A percentile compares a stretch with the other conserved stretches of the same genome.
Evolutionary conservation across 2,113 vertebrate genomes (phyloP).

Genomic region (Platysteira castanea): DNA sequence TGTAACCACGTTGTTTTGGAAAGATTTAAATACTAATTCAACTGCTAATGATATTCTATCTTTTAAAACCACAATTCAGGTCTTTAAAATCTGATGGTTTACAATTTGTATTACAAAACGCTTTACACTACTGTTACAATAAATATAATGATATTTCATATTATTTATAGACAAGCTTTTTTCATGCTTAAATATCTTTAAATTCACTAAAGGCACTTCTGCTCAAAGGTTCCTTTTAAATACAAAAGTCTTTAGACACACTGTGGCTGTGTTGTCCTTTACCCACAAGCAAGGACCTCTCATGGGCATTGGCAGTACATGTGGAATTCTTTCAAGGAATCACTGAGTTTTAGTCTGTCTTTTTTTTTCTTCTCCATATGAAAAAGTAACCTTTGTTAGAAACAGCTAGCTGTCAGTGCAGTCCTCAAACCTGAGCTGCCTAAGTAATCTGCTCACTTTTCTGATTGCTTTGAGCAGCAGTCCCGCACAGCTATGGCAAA

Average conservation of each 20-base stretch:
- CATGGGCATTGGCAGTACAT: not conserved
- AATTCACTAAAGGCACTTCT: not conserved
- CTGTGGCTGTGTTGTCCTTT: not conserved
- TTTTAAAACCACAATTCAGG: not conserved
- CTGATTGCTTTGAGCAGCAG: not conserved
- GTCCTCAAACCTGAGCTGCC: not conserved
- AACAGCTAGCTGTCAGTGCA: not conserved
- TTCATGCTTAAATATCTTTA: not conserved
- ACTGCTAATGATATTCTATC: not conserved
- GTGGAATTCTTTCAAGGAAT: not conserved
- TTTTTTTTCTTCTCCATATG: not conserved
- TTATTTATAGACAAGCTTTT: not conserved
- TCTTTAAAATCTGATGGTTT: not conserved
- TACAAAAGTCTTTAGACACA: not conserved
- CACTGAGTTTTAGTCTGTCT: not conserved
- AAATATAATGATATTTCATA: not conserved
- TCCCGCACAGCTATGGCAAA: not conserved
- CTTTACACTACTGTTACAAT: not conserved
- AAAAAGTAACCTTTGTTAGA: not conserved
- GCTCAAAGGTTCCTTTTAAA: not conserved
- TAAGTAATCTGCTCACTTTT: not conserved
- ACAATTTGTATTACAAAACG: not conserved
- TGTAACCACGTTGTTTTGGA: not conserved
- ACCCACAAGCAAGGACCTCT: not conserved
- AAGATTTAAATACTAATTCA: not conserved